These are phyloP conservation scores for Boleophthalmus pectinirostris DNA, from an alignment of 2,113 vertebrate genomes.

Conservation along the genomic window DNA sequence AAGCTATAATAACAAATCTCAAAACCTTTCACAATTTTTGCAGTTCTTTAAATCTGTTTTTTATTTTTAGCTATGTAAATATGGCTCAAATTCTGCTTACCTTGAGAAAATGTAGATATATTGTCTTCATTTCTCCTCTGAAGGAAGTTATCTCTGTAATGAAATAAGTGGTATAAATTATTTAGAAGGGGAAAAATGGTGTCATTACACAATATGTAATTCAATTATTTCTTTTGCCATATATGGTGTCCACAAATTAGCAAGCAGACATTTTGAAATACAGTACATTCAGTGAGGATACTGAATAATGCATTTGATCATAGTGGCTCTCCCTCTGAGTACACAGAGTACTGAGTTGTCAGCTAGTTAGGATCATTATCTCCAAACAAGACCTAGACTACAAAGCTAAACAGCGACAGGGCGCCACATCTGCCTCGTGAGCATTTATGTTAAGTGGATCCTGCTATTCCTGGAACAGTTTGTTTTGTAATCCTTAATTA, in stretches of 20 bases:
- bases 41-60: neutral
- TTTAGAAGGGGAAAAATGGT: neutral
- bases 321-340: slow-evolving; percentile 17
- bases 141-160: slow-evolving; percentile 82
- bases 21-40: too few relatives aligned
- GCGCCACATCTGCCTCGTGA: slow-evolving; percentile 38
- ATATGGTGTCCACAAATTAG: slow-evolving; percentile 7
- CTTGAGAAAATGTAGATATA: slow-evolving; percentile 47
- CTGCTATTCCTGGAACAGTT: slow-evolving; percentile 55
- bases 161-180: slow-evolving; percentile 34
- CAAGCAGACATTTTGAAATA: slow-evolving; percentile 8
- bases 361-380: slow-evolving; percentile 55
- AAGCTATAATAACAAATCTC: neutral
- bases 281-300: slow-evolving; percentile 14
- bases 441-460: slow-evolving; percentile 51
- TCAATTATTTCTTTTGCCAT: neutral
- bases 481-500: slow-evolving; percentile 56
- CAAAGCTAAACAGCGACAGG: slow-evolving; percentile 47
- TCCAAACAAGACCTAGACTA: slow-evolving; percentile 41
- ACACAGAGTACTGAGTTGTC: slow-evolving; percentile 29
- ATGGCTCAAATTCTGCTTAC: slow-evolving; percentile 57
- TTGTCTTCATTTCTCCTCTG: slow-evolving; percentile 64
- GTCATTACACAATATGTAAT: neutral
- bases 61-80: neutral
- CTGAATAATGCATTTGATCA: slow-evolving; percentile 30